Base-by-base conservation (phyloP, 2,113 vertebrate genomes). In the Tenrec ecaudatus region DNA sequence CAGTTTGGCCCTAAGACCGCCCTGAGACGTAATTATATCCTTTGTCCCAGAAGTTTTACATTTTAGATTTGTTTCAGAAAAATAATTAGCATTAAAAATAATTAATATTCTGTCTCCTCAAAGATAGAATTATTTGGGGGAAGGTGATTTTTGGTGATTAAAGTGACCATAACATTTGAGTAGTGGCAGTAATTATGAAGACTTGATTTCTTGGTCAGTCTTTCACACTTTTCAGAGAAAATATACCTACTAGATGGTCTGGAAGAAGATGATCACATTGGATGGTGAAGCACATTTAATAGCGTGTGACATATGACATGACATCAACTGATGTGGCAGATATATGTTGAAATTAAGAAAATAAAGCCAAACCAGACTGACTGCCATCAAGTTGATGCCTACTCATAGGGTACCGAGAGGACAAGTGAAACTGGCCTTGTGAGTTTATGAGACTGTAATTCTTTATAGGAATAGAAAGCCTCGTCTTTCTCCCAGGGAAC, bases 171-270 rank as follows among this genome's bases (percentile, higher is more conserved):
- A 53, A 53, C 12, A 14, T 53, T 40, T 90, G 71, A 90, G 62
- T 93, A 33, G 47, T 69, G 40, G 40, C 25, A 80, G 29, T 79
- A 47, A 77, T 79, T 84, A 31, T 58, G 36, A 88, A 88, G 47
- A 20, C 40, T 38, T 27, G 36, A 36, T 9, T 79, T 62, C 14
- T 64, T 64, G 79, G 71, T 84, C 29, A 38, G 2, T 73, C 62
- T 89, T 78, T 84, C 29, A 38, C 1, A 64, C 62, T 89, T 95
- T 89, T 89, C 58, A 89, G 76, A 53, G 89, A 82, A 88, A 17
- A 22, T 60, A 33, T 47, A 57, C 40, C 40, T 40, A 40, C 3
- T 73, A 2, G 71, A 17, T 78, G 73, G 25, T 90, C 88, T 58
- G 62, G 31, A 95, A 73, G 31, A 38, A 75, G 29, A 23, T 47